A percentile compares a stretch with the other conserved stretches of the same genome.
phyloP scores from a whole-genome alignment of 2,797 vertebrate genomes.

The Halcyon leucocephala region DNA sequence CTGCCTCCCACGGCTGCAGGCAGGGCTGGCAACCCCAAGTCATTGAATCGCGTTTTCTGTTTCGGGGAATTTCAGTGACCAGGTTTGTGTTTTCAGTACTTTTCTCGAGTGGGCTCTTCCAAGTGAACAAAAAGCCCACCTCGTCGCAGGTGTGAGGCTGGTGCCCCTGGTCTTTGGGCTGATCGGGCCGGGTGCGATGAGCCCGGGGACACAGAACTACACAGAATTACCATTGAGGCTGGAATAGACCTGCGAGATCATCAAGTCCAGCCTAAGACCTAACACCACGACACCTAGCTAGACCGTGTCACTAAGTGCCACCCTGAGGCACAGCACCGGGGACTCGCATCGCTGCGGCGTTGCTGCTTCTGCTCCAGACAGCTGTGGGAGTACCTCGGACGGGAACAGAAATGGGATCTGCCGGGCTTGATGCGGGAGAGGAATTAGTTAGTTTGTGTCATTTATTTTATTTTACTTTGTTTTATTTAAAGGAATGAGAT shows the following conservation, averaged over 20 bases:
- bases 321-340: background rate
- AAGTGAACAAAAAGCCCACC: background rate
- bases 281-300: too few relatives aligned
- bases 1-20: background rate
- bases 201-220: background rate
- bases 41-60: background rate
- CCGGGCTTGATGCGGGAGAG: accelerated
- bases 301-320: too few relatives aligned
- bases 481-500: background rate
- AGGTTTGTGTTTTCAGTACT: background rate
- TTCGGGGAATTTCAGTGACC: background rate
- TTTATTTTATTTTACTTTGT: too few relatives aligned
- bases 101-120: background rate
- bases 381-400: background rate
- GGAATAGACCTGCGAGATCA: too few relatives aligned
- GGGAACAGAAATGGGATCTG: background rate
- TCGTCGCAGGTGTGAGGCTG: background rate
- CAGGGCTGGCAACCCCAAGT: background rate
- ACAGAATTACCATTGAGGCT: too few relatives aligned
- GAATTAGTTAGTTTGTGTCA: background rate
- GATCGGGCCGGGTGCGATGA: background rate
- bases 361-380: background rate
- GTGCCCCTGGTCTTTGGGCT: background rate
- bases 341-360: accelerated
- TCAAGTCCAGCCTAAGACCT: too few relatives aligned